phyloP scores from a whole-genome alignment of 2,113 vertebrate genomes.

The Spea bombifrons region DNA sequence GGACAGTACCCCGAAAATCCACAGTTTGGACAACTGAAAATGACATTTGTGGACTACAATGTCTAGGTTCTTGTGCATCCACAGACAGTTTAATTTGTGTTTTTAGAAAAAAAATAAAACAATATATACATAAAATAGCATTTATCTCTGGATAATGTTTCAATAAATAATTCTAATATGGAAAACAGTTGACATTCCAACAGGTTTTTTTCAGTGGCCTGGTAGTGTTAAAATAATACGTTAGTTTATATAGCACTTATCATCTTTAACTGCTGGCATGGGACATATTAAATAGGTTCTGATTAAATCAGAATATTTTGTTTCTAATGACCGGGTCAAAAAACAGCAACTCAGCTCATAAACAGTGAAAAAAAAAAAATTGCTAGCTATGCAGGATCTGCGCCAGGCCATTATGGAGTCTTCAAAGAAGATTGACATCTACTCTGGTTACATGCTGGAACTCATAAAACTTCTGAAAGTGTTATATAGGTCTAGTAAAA shows the following conservation, averaged over 20 bases:
- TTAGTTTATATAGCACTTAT: slow-evolving; percentile 36
- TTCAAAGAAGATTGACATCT: slow-evolving; percentile 61
- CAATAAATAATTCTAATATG: slow-evolving; percentile 21
- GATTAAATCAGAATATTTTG: slow-evolving; percentile 41
- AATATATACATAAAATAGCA: neutral
- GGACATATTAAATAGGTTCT: slow-evolving; percentile 38
- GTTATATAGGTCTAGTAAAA: slow-evolving; percentile 64
- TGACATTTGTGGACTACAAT: too few relatives aligned
- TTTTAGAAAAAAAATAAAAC: too few relatives aligned
- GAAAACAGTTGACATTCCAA: slow-evolving; percentile 31
- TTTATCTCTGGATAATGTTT: slow-evolving; percentile 50
- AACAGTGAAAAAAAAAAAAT: slow-evolving; percentile 57
- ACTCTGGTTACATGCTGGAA: slow-evolving; percentile 67
- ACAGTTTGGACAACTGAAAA: too few relatives aligned
- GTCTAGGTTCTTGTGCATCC: too few relatives aligned
- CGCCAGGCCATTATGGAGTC: slow-evolving; percentile 58
- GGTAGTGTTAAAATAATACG: slow-evolving; percentile 43
- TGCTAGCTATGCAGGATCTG: slow-evolving; percentile 60
- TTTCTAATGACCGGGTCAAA: slow-evolving; percentile 53
- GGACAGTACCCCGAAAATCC: too few relatives aligned
- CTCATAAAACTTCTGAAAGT: slow-evolving; percentile 63
- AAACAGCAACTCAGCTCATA: slow-evolving; percentile 51
- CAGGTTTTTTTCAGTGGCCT: slow-evolving; percentile 20
- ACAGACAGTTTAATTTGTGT: too few relatives aligned
- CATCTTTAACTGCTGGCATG: slow-evolving; percentile 53